Base-by-base conservation (phyloP, 1,140 invertebrate genomes). In the Octopus bimaculoides region DNA sequence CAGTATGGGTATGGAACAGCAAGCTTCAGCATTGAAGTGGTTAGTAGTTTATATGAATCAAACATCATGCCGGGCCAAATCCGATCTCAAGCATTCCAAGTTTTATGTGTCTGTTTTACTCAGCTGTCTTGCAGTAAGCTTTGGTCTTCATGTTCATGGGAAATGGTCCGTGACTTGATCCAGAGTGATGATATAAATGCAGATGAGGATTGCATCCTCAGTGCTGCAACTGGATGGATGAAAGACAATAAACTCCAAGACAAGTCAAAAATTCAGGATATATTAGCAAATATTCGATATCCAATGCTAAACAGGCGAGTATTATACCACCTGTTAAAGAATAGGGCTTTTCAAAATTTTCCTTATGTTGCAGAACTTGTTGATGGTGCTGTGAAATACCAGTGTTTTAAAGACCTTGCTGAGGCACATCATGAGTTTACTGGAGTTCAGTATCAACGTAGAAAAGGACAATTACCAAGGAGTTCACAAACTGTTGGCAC, bases 191-290 rank as follows among this genome's bases (percentile, higher is more conserved):
- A 84, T 54, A 86, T 86, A 74, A 78, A 81, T 61, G 85, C 86
- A 56, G 87, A 88, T 77, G 87, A 88, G 82, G 87, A 87, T 79
- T 78, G 87, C 7, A 85, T 88, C 66, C 82, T 88, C 41, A 87
- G 85, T 5, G 84, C 87, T 52, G 87, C 87, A 20, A 88, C 87
- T 5, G 87, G 87, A 75, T 88, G 85, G 87, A 88, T 88, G 87
- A 88, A 88, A 81, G 83, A 83, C 66, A 88, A 86, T 80, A 84
- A 85, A 41, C 80, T 88, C 10, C 85, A 85, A 78, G 87, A 87
- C 78, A 87, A 88, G 80, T 83, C 82, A 52, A 82, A 85, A 74
- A 88, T 88, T 75, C 86, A 88, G 82, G 86, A 86, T 69, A 87
- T 88, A 69, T 81, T 88, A 61, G 82, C 87, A 41, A 86, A 86